Conservation (phyloP, 2,797 vertebrate species). For the Falco peregrinus region DNA sequence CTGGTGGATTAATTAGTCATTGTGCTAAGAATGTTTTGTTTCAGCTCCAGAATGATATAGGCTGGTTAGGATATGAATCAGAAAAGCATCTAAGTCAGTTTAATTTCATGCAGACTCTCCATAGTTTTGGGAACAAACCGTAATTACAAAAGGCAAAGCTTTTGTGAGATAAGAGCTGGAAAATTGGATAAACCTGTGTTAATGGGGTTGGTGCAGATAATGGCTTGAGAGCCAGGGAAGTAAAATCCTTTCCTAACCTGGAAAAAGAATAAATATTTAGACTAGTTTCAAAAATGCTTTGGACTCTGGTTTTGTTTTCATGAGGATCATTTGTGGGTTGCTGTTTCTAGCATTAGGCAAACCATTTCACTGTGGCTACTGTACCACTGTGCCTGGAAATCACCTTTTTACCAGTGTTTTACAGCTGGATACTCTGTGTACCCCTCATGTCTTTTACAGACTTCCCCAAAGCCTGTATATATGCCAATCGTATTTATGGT, state of each 20-base stretch:
- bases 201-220: background rate
- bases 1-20: background rate
- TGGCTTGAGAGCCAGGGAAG: background rate
- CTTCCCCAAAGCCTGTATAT: background rate
- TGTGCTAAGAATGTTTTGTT: background rate
- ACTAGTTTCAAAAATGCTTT: background rate
- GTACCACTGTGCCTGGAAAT: background rate
- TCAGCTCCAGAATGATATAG: background rate
- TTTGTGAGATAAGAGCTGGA: background rate
- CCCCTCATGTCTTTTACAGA: background rate
- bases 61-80: background rate
- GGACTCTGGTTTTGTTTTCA: background rate
- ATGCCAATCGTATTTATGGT: background rate
- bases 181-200: background rate
- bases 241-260: background rate
- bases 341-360: background rate
- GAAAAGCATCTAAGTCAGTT: background rate
- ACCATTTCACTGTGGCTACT: background rate
- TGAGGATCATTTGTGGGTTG: background rate
- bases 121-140: background rate
- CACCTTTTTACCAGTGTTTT: background rate
- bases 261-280: conserved; percentile 6
- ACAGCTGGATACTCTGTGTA: background rate
- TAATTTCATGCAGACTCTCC: background rate
- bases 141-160: background rate